Evolutionary conservation across 2,888 invertebrate species (phyloP), one percentile per base, ranked within the genome.

Genomic region (Volucella zonaria): DNA sequence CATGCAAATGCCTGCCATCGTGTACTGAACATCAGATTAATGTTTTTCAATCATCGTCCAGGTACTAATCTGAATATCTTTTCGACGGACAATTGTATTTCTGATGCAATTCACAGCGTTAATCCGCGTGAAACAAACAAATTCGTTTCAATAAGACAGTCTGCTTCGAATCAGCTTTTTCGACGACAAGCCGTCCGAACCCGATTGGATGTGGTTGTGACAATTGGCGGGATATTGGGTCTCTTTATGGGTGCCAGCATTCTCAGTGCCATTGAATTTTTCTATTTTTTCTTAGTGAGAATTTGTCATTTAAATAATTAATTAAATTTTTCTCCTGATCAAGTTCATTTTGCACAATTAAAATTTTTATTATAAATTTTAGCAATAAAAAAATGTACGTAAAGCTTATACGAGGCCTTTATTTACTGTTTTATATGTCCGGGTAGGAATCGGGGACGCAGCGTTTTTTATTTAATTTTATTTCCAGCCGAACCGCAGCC

Each of bases 1-100:
- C 92, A 10, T 96, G 96, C 87, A 91, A 93, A 77, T 96, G 96
- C 88, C 89, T 95, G 70, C 95, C 95, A 0, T 95, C 95, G 14
- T 96, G 96, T 88, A 93, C 93, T 1, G 95, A 95, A 90, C 93
- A 94, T 1, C 95, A 95, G 87, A 92, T 95, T 67, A 93, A 93
- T 15, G 90, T 94, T 11, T 87, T 90, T 15, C 89, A 88, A 45
- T 87, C 88, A 14, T 87, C 88, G 10, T 66, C 82, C 0, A 76
- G 78, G 89, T 89, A 66, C 40, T 23, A 45, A 23, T 61, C 10
- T 2, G 23, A 0, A 59, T 43, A 11, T 11, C 2, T 8, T 15
- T 6, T 15, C 4, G 40, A 15, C 0, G 18, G 6, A 43, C 0
- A 3, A 58, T 42, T 59, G 10, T 40, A 58, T n/a, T 42, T 10